Base-by-base conservation (phyloP, 2,113 vertebrate genomes). In the Parotia lawesii region DNA sequence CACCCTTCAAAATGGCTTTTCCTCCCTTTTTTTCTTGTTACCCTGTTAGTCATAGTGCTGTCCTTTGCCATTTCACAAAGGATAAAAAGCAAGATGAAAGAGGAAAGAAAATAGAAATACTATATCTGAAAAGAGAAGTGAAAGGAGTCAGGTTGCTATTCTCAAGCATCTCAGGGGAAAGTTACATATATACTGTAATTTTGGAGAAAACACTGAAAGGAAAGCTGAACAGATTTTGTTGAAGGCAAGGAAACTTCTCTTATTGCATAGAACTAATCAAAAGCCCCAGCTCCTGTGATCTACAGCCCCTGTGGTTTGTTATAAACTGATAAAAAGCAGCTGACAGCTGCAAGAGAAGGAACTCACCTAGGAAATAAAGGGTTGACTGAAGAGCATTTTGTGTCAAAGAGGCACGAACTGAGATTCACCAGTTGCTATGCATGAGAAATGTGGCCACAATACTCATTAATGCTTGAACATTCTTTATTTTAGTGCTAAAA, bases 391-490 rank as follows among this genome's bases (percentile, higher is more conserved):
- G 14, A 90, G 13, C n/a, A 37, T 64, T 83, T 84, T 81, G 6
- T 72, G 45, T 74, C 4, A 1, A 67, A 64, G 47, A 71, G 17
- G 24, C 44, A 60, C 1, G 24, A 64, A 23, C 28, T 67, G 37
- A 85, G 86, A 33, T 10, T 40, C 73, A 61, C 44, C 61, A 81
- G 69, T 64, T 60, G 35, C 66, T 94, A 35, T 67, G 82, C n/a
- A 69, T 86, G 69, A 27, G 28, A 47, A 95, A 87, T 77, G 64
- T 56, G 75, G 64, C 66, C 89, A 90, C 89, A 82, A 27, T 3
- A 8, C 70, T 97, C 92, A 96, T 97, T 97, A 97, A 97, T 95
- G 96, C 96, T 65, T 67, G 79, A 96, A 29, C 77, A 76, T 72
- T 82, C 82, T 95, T 93, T 96, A 95, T 91, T 95, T 95, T 96